Evolutionary conservation across 2,888 invertebrate genomes (phyloP).

Genomic region (Pherbina coryleti): DNA sequence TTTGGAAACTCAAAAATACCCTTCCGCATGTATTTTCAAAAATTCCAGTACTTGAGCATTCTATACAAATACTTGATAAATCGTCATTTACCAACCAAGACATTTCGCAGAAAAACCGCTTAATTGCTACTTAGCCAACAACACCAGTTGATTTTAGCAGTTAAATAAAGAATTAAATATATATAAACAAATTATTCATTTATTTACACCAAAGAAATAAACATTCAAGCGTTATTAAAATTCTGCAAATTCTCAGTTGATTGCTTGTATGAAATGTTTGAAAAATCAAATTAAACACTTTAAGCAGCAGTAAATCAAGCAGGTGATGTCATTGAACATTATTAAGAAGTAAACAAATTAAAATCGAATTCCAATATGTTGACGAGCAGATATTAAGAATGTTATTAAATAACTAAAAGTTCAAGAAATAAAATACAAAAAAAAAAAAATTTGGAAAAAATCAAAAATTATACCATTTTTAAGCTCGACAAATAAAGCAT

Average conservation of each 20-base stretch:
- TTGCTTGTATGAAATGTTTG: background rate
- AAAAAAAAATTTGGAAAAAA: too few species aligned
- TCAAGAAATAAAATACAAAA: too few species aligned
- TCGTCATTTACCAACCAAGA: background rate
- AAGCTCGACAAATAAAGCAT: too few species aligned
- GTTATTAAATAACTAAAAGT: too few species aligned
- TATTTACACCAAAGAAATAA: background rate
- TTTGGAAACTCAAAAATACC: too few species aligned
- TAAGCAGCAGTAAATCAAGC: background rate
- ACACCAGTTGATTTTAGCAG: background rate
- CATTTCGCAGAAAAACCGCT: background rate
- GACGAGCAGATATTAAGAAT: too few species aligned
- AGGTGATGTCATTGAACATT: constrained; percentile 18
- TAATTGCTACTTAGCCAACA: background rate
- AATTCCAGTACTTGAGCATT: too few species aligned
- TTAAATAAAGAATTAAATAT: background rate
- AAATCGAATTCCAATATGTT: too few species aligned
- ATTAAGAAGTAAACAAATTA: background rate
- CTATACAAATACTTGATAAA: background rate
- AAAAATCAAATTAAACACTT: background rate
- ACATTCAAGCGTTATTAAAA: background rate
- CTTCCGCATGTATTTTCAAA: too few species aligned
- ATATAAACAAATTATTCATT: background rate
- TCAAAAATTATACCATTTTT: too few species aligned
- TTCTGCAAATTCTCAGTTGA: constrained; percentile 25